phyloP scores from a whole-genome alignment of 1,140 invertebrate genomes.

The Polypedilum vanderplanki region DNA sequence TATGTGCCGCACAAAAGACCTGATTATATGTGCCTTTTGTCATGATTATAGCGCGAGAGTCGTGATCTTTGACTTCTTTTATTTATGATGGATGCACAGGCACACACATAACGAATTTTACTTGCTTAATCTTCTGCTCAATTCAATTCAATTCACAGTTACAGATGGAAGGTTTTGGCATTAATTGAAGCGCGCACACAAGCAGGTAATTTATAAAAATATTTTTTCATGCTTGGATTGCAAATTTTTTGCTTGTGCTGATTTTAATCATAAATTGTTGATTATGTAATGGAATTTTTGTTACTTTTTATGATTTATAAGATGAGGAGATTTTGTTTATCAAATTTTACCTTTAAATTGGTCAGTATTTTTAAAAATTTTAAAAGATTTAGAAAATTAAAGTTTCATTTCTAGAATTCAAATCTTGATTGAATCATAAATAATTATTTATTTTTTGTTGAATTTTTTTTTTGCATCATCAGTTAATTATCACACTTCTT shows the following conservation, averaged over 20 bases:
- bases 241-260: background rate
- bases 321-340: too few species aligned
- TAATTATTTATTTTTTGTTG: too few species aligned
- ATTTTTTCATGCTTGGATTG: background rate
- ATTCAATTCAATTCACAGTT: background rate
- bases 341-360: too few species aligned
- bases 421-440: too few species aligned
- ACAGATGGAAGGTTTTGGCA: background rate
- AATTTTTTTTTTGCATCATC: too few species aligned
- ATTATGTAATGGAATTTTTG: background rate
- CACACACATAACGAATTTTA: too few species aligned
- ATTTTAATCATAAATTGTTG: background rate
- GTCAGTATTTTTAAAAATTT: too few species aligned
- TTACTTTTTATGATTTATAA: too few species aligned
- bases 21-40: slow-evolving; percentile 13
- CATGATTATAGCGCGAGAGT: background rate
- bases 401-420: too few species aligned
- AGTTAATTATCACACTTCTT: too few species aligned
- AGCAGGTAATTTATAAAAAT: background rate
- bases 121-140: background rate
- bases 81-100: background rate
- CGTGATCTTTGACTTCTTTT: slow-evolving; percentile 6
- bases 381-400: too few species aligned
- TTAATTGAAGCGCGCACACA: background rate
- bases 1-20: slow-evolving; percentile 16